Base-by-base conservation (phyloP, 2,113 vertebrate genomes). In the Leiothrix lutea region DNA sequence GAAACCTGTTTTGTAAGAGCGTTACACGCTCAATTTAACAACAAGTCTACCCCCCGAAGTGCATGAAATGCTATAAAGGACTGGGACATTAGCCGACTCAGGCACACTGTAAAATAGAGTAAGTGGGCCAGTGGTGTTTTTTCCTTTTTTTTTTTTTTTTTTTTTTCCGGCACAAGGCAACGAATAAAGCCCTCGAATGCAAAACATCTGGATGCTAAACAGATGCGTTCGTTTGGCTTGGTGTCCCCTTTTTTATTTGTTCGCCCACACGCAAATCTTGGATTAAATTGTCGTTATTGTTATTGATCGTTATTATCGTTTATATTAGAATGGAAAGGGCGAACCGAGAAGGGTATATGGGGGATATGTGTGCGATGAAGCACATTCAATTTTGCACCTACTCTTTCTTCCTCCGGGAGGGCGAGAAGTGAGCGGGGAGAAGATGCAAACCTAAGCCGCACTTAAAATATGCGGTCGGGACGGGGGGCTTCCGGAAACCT, bases 1-100 rank as follows among this genome's bases (percentile, higher is more conserved):
- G 93, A 97, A 98, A 97, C 97, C 97, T 95, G 97, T 96, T 98
- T 97, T 98, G 97, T 98, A 98, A 97, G 97, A 98, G 97, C 97
- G 98, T 98, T 98, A 98, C 98, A 98, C 96, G 98, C 98, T 98
- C 97, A 98, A 97, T 98, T 98, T 97, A 98, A 97, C 97, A 97
- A 97, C 97, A 98, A 98, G 97, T 97, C 96, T 97, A 97, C 97
- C 97, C 98, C 98, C 98, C 35, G 96, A 98, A 97, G 98, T 97
- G 98, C 98, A 94, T 98, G 98, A 98, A 98, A 98, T 98, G 97
- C 95, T 97, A 98, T 98, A 97, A 98, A 98, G 97, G 97, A 95
- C 92, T 81, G 96, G 96, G 97, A 97, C 97, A 97, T 97, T 98
- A 98, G 94, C 96, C 94, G 97, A 96, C 94, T 97, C 97, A 91